These are phyloP conservation scores for Lasioglossum pauxillum DNA, from an alignment of 2,888 invertebrate species.

Conservation along the genomic window DNA sequence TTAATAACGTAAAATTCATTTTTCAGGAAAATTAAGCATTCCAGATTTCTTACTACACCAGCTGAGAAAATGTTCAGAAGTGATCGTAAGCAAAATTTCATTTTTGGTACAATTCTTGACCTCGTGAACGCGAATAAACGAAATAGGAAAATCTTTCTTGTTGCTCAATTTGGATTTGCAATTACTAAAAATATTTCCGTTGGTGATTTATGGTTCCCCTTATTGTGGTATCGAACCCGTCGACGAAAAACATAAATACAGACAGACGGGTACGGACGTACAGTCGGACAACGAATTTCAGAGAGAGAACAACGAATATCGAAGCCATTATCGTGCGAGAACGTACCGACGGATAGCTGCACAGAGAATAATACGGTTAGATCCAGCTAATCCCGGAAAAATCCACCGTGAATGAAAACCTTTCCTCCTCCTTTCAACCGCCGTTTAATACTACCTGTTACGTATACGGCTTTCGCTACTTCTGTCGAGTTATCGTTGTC, in stretches of 20 bases:
- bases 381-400: conserved; percentile 54
- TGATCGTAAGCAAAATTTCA: too few species aligned
- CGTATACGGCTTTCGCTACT: conserved; percentile 30
- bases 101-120: too few species aligned
- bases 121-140: too few species aligned
- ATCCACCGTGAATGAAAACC: conserved; percentile 52
- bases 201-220: not conserved
- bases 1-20: too few species aligned
- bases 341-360: conserved; percentile 36
- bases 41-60: too few species aligned
- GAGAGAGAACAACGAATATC: conserved; percentile 21
- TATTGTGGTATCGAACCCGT: conserved; percentile 13
- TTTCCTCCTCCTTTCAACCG: conserved; percentile 47
- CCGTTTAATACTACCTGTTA: conserved; percentile 55
- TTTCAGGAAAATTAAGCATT: too few species aligned
- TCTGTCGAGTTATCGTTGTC: conserved; percentile 25
- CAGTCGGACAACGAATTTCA: not conserved
- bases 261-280: not conserved
- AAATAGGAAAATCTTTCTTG: too few species aligned
- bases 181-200: not conserved
- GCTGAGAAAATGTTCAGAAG: too few species aligned
- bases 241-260: not conserved
- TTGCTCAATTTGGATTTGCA: not conserved
- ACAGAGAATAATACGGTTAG: conserved; percentile 45
- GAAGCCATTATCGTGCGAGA: conserved; percentile 32